phyloP scores from a whole-genome alignment of 2,888 invertebrate species.

The Philereme transversata region DNA sequence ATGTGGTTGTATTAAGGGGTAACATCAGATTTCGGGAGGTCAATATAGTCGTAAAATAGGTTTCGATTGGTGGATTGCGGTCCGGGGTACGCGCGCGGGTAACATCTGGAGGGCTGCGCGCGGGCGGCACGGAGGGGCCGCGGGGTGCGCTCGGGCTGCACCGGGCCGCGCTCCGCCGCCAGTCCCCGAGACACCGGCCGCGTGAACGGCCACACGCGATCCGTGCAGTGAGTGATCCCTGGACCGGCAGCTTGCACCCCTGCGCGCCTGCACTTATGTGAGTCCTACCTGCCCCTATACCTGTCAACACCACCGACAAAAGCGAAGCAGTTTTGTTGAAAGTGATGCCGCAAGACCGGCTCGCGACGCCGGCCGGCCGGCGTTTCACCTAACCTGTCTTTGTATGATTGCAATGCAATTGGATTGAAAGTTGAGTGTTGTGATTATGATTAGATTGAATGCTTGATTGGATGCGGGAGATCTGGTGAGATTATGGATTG shows the following conservation, averaged over 20 bases:
- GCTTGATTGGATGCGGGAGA: conserved; percentile 28
- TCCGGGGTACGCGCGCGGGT: conserved; percentile 53
- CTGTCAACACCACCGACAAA: conserved; percentile 2
- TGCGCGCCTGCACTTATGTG: conserved; percentile 69
- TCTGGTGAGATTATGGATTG: conserved; percentile 26
- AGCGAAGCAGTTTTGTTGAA: conserved; percentile 6
- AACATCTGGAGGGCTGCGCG: conserved; percentile 74
- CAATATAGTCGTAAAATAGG: conserved; percentile 23
- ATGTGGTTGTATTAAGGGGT: not conserved
- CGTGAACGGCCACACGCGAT: conserved; percentile 79
- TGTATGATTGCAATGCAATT: conserved; percentile 23
- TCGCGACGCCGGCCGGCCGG: conserved; percentile 65
- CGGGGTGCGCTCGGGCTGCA: conserved; percentile 73
- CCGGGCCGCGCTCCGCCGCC: conserved; percentile 65
- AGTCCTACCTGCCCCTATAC: conserved; percentile 49
- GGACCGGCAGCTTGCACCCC: conserved; percentile 63
- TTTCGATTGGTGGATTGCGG: conserved; percentile 48
- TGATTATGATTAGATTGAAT: conserved; percentile 31
- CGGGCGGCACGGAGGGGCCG: conserved; percentile 62
- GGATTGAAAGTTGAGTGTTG: conserved; percentile 34
- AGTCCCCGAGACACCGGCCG: conserved; percentile 83
- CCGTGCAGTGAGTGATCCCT: conserved; percentile 61
- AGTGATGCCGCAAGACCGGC: conserved; percentile 22
- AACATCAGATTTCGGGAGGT: conserved; percentile 4
- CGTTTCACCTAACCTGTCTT: conserved; percentile 64